Percentiles rank a stretch among this genome's conserved stretches.
Evolutionary conservation across 2,113 vertebrate genomes (phyloP).

Genomic region (Amblyornis subalaris): DNA sequence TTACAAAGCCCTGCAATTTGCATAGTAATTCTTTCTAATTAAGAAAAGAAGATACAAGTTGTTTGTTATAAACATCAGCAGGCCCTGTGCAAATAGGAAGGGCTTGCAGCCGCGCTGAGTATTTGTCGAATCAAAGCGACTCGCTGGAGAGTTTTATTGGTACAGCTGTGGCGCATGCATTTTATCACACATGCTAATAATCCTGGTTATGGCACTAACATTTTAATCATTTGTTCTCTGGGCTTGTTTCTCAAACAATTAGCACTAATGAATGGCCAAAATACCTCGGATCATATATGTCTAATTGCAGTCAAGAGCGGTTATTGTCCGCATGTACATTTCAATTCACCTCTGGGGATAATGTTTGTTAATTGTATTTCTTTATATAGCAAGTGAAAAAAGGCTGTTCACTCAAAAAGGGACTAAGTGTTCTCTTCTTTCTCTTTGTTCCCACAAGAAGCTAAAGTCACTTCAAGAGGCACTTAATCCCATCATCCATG

Average conservation of each 20-base stretch:
- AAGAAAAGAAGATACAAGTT: slow-evolving; percentile 74
- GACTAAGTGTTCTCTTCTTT: slow-evolving; percentile 83
- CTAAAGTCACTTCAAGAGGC: slow-evolving; percentile 97
- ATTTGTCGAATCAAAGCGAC: slow-evolving; percentile 62
- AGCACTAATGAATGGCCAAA: slow-evolving; percentile 82
- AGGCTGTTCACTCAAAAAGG: slow-evolving; percentile 76
- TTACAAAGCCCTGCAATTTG: slow-evolving; percentile 70
- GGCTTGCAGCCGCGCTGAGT: slow-evolving; percentile 58
- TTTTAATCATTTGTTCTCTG: slow-evolving; percentile 84
- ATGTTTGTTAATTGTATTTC: slow-evolving; percentile 88
- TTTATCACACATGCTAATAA: slow-evolving; percentile 81
- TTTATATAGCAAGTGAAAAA: slow-evolving; percentile 72
- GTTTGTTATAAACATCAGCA: slow-evolving; percentile 79
- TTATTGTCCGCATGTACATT: slow-evolving; percentile 76
- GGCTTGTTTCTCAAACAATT: slow-evolving; percentile 86
- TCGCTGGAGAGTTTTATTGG: slow-evolving; percentile 64
- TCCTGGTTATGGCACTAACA: slow-evolving; percentile 72
- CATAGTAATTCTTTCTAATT: slow-evolving; percentile 75
- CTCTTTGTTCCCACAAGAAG: slow-evolving; percentile 87
- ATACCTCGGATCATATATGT: slow-evolving; percentile 85
- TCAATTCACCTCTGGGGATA: slow-evolving; percentile 82
- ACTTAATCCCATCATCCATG: slow-evolving; percentile 96
- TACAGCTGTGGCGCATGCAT: slow-evolving; percentile 64
- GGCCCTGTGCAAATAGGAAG: slow-evolving; percentile 67
- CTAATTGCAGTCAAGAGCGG: slow-evolving; percentile 84